Conservation (phyloP, 2,113 vertebrate genomes). For the Myotis yumanensis region DNA sequence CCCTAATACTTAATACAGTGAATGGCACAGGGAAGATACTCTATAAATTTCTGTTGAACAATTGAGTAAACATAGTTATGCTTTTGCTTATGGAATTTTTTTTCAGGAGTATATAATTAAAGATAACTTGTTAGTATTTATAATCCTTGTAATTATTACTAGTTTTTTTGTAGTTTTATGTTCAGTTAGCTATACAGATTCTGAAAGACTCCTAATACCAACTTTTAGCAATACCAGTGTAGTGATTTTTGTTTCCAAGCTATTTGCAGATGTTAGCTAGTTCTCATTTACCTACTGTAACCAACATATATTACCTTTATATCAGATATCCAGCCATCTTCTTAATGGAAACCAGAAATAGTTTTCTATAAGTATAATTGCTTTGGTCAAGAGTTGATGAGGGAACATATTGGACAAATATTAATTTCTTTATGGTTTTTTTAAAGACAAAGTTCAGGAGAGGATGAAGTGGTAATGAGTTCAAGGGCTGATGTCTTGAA, state of each 20-base stretch:
- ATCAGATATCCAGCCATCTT: not conserved
- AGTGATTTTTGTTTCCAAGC: slow-evolving; percentile 9
- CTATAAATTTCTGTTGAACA: not conserved
- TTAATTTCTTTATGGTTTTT: not conserved
- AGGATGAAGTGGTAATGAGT: not conserved
- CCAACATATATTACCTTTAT: not conserved
- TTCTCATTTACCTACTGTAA: not conserved
- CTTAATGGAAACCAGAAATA: slow-evolving; percentile 23
- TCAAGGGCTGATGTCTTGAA: slow-evolving; percentile 60
- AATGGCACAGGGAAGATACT: not conserved
- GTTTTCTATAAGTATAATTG: slow-evolving; percentile 21
- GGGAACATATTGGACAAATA: not conserved
- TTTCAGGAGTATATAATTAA: not conserved
- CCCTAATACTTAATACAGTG: not conserved
- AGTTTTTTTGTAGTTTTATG: not conserved
- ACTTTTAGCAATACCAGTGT: not conserved
- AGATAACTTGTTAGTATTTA: not conserved
- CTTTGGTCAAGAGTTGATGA: slow-evolving; percentile 38
- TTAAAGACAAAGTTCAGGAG: slow-evolving; percentile 15
- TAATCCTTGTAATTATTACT: not conserved
- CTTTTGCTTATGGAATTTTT: not conserved
- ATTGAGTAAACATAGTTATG: not conserved
- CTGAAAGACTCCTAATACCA: not conserved
- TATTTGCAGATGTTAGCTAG: slow-evolving; percentile 23
- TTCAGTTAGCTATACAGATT: not conserved